These are phyloP conservation scores for Bombus difficillimus DNA, from an alignment of 1,140 invertebrate species.

Conservation along the genomic window DNA sequence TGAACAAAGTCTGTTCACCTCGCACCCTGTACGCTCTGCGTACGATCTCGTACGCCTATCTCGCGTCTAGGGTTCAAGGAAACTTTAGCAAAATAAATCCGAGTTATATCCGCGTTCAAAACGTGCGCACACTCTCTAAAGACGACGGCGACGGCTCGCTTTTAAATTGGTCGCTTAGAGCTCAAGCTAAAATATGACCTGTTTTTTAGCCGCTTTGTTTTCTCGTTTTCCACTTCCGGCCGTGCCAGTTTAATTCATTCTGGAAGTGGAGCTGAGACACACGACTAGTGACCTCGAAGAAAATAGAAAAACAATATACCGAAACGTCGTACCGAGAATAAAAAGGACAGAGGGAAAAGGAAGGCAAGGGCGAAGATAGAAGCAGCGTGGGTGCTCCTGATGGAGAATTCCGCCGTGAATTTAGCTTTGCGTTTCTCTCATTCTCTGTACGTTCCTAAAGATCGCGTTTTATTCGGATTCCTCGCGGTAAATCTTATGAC, in stretches of 20 bases:
- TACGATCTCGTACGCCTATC: background rate
- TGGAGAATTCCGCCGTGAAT: background rate
- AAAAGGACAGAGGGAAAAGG: too few relatives aligned
- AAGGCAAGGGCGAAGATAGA: too few relatives aligned
- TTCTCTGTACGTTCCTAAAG: background rate
- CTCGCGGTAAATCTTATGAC: too few relatives aligned
- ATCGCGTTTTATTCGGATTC: background rate
- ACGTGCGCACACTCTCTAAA: too few relatives aligned
- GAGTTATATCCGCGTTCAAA: background rate
- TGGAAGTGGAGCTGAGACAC: background rate
- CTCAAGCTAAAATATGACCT: background rate
- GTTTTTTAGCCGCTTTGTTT: background rate
- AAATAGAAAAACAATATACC: conserved; percentile 32
- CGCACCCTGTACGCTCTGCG: too few relatives aligned
- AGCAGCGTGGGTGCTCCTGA: background rate
- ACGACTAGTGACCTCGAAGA: conserved; percentile 11
- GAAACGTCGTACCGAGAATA: background rate
- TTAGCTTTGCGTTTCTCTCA: background rate
- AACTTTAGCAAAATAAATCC: conserved; percentile 14
- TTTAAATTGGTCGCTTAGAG: background rate
- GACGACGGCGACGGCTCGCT: background rate
- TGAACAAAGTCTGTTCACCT: background rate
- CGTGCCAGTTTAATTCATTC: conserved; percentile 9
- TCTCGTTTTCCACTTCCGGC: conserved; percentile 22
- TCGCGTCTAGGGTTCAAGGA: background rate